These are phyloP conservation scores for Crenichthys baileyi DNA, from an alignment of 2,797 vertebrate species.

Conservation along the genomic window DNA sequence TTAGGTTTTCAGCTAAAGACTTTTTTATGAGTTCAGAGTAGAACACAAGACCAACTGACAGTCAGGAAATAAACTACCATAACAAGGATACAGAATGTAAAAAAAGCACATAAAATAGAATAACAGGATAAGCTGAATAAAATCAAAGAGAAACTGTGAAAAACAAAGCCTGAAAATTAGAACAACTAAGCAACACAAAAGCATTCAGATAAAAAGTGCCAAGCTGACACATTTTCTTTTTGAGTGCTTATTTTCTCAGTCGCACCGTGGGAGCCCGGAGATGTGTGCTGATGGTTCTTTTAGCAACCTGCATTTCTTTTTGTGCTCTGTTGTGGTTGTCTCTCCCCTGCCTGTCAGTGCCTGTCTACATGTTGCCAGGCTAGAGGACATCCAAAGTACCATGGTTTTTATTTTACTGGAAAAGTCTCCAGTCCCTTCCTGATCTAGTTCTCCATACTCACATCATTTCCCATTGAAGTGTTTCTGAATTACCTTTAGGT, in stretches of 20 bases:
- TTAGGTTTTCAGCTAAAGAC: background rate
- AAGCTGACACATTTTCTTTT: slow-evolving; percentile 32
- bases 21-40: background rate
- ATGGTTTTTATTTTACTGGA: slow-evolving; percentile 42
- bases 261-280: slow-evolving; percentile 21
- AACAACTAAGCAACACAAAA: background rate
- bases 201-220: background rate
- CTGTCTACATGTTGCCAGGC: slow-evolving; percentile 39
- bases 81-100: background rate
- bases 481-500: slow-evolving; percentile 22
- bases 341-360: slow-evolving; percentile 73
- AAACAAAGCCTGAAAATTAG: background rate
- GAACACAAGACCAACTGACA: background rate
- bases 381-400: slow-evolving; percentile 50
- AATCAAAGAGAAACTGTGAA: background rate
- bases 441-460: slow-evolving; percentile 40
- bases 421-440: slow-evolving; percentile 35
- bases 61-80: background rate
- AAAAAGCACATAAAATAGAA: background rate
- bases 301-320: slow-evolving; percentile 44
- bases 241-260: slow-evolving; percentile 28
- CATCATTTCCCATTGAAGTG: slow-evolving; percentile 58
- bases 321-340: slow-evolving; percentile 55
- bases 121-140: background rate
- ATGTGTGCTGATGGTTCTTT: slow-evolving; percentile 45